phyloP scores from a whole-genome alignment of 1,140 invertebrate species.

The Chymomyza costata region DNA sequence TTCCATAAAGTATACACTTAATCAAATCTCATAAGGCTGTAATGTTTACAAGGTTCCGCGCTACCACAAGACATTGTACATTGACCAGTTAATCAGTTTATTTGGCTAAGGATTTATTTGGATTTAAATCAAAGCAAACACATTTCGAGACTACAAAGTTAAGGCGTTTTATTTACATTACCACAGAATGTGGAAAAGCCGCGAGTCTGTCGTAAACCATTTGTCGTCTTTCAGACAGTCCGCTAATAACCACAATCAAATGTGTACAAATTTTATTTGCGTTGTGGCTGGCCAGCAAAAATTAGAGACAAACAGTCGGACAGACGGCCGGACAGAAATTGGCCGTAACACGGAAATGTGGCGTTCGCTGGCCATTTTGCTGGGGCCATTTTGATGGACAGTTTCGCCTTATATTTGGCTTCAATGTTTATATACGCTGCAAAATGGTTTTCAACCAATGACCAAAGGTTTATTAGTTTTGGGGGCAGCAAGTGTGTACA shows the following conservation, averaged over 20 bases:
- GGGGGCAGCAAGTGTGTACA: too few species aligned
- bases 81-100: too few species aligned
- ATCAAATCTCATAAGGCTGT: too few species aligned
- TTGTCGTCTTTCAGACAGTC: slow-evolving; percentile 1
- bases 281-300: not conserved
- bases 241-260: not conserved
- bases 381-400: slow-evolving; percentile 34
- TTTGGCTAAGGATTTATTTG: too few species aligned
- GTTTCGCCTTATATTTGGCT: slow-evolving; percentile 51
- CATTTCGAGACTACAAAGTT: slow-evolving; percentile 42
- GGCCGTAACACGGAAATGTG: slow-evolving; percentile 45
- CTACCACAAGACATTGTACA: too few species aligned
- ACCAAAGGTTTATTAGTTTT: too few species aligned
- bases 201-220: too few species aligned
- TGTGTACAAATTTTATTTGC: slow-evolving; percentile 13
- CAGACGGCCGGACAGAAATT: slow-evolving; percentile 7
- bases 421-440: slow-evolving; percentile 27
- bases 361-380: slow-evolving; percentile 3
- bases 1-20: too few species aligned
- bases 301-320: not conserved
- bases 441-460: slow-evolving; percentile 12
- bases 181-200: slow-evolving; percentile 30
- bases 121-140: slow-evolving; percentile 42
- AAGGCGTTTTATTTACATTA: slow-evolving; percentile 58
- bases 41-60: too few species aligned